A percentile compares a stretch with the other conserved stretches of the same genome.
Conservation (phyloP, 2,888 invertebrate species). For the Dione vanillae region DNA sequence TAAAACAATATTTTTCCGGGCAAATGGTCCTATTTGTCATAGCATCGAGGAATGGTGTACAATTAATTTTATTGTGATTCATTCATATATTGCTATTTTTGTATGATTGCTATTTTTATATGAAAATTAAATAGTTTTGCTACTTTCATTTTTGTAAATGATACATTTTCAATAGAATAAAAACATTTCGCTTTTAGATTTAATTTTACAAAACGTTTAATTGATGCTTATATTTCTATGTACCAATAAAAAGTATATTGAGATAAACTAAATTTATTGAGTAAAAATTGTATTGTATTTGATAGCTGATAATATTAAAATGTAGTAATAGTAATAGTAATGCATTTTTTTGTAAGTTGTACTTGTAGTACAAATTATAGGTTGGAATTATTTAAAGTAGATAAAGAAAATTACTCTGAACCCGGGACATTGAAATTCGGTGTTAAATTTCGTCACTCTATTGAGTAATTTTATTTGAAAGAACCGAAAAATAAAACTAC, state of each 20-base stretch:
- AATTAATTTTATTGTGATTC: slow-evolving; percentile 23
- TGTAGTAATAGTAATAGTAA: too few relatives aligned
- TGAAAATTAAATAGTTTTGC: neutral
- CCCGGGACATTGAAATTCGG: too few relatives aligned
- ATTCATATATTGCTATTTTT: neutral
- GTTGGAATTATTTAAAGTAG: too few relatives aligned
- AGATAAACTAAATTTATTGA: neutral
- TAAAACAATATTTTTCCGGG: neutral
- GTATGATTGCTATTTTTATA: neutral
- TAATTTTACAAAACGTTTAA: neutral
- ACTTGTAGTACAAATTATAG: too few relatives aligned
- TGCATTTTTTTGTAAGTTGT: too few relatives aligned
- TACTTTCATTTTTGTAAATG: neutral
- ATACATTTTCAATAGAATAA: neutral
- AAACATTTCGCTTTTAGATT: neutral
- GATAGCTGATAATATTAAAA: neutral
- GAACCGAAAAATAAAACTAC: too few relatives aligned
- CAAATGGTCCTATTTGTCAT: slow-evolving; percentile 11
- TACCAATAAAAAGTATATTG: too few relatives aligned
- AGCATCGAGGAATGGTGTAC: slow-evolving; percentile 6
- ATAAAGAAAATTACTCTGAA: too few relatives aligned
- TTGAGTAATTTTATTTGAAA: too few relatives aligned
- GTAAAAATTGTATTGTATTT: neutral
- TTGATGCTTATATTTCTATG: too few relatives aligned
- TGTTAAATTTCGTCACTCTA: too few relatives aligned